Conservation (phyloP, 2,113 vertebrate genomes). For the Dolichotis patagonum region DNA sequence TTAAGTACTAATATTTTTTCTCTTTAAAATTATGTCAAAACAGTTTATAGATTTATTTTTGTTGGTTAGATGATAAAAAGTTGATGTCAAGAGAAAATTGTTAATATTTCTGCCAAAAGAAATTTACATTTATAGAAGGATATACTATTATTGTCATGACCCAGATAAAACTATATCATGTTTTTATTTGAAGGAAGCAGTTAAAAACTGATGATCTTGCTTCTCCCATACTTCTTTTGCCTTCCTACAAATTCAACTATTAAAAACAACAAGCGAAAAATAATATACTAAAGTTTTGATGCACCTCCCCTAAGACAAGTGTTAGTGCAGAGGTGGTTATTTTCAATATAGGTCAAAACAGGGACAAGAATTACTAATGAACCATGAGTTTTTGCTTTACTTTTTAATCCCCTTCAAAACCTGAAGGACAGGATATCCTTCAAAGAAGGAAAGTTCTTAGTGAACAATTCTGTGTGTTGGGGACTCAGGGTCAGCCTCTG, state of each 20-base stretch:
- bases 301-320: background rate
- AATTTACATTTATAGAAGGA: background rate
- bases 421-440: no score
- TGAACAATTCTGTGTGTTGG: no score
- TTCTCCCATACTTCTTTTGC: background rate
- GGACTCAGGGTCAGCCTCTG: background rate
- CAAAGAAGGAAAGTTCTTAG: background rate
- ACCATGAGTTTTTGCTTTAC: background rate
- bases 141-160: background rate
- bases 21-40: background rate
- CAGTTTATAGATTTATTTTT: background rate
- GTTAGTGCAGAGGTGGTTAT: background rate
- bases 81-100: background rate
- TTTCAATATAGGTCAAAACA: background rate
- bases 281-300: background rate
- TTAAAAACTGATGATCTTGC: background rate
- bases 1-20: background rate
- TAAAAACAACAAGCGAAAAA: background rate
- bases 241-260: background rate
- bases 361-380: background rate
- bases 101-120: no score
- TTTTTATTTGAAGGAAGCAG: background rate
- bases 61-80: background rate
- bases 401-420: background rate
- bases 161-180: background rate